Evolutionary conservation across 2,888 invertebrate genomes (phyloP).

Genomic region (Dynastes grantii): DNA sequence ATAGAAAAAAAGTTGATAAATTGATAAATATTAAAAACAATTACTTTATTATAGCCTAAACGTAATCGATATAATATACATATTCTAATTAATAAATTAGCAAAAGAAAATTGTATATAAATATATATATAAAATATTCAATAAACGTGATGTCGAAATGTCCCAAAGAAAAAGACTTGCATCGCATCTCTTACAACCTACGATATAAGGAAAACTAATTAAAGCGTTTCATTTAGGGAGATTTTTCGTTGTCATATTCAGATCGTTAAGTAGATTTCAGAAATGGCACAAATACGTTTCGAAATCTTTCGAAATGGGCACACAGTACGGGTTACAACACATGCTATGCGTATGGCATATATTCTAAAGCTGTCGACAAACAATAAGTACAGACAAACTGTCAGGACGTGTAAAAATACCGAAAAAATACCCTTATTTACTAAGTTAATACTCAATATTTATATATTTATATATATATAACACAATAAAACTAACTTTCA

Average conservation of each 20-base stretch:
- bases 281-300: slow-evolving; percentile 10
- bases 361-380: not conserved
- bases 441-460: slow-evolving; percentile 64
- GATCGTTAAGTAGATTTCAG: slow-evolving; percentile 1
- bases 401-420: slow-evolving; percentile 52
- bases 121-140: not conserved
- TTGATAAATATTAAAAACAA: not conserved
- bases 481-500: slow-evolving; percentile 70
- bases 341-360: not conserved
- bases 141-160: not conserved
- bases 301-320: not conserved
- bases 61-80: not conserved
- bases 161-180: not conserved
- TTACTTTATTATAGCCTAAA: not conserved
- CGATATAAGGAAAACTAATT: not conserved
- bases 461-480: slow-evolving; percentile 59
- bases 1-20: not conserved
- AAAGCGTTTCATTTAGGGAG: not conserved
- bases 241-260: slow-evolving; percentile 6
- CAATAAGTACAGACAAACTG: slow-evolving; percentile 51
- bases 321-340: too few species aligned
- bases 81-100: slow-evolving; percentile 10
- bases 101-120: not conserved
- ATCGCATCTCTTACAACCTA: not conserved
- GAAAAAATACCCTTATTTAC: slow-evolving; percentile 58